These are phyloP conservation scores for Plotosus lineatus DNA, from an alignment of 2,113 vertebrate genomes.

Conservation along the genomic window DNA sequence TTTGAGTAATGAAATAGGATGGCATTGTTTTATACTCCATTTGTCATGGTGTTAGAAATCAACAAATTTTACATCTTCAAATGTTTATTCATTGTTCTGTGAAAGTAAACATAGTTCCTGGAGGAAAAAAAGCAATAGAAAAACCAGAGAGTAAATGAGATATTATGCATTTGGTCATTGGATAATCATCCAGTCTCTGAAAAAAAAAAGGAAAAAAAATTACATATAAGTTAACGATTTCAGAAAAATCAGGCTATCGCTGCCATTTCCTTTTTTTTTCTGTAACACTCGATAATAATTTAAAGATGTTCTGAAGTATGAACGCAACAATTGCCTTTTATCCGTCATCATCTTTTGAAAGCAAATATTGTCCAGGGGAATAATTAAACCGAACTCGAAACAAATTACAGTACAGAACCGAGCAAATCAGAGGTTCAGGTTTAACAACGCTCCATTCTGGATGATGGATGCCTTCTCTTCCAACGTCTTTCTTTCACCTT, in stretches of 20 bases:
- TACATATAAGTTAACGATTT: slow-evolving; percentile 80
- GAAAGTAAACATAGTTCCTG: slow-evolving; percentile 70
- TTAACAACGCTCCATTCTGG: slow-evolving; percentile 5
- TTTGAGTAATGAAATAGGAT: not conserved
- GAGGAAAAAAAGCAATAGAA: slow-evolving; percentile 55
- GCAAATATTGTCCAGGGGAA: slow-evolving; percentile 59
- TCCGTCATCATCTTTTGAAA: slow-evolving; percentile 55
- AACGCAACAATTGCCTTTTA: slow-evolving; percentile 57
- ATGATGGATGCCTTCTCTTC: slow-evolving; percentile 42
- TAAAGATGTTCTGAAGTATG: slow-evolving; percentile 67
- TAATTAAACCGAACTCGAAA: slow-evolving; percentile 22
- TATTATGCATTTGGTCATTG: slow-evolving; percentile 79
- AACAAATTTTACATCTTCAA: slow-evolving; percentile 55
- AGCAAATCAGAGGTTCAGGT: slow-evolving; percentile 50
- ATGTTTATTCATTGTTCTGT: slow-evolving; percentile 76
- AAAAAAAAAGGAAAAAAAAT: slow-evolving; percentile 58
- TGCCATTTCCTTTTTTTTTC: slow-evolving; percentile 57
- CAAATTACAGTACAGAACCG: slow-evolving; percentile 47
- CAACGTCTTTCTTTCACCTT: slow-evolving; percentile 51
- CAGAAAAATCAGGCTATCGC: slow-evolving; percentile 63
- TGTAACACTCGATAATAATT: slow-evolving; percentile 74
- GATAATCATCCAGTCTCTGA: slow-evolving; percentile 80
- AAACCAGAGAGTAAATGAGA: slow-evolving; percentile 72
- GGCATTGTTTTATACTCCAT: too few species aligned
- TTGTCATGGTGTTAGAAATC: not conserved